Base-by-base conservation (phyloP, 1,140 invertebrate species). In the Physella acuta region DNA sequence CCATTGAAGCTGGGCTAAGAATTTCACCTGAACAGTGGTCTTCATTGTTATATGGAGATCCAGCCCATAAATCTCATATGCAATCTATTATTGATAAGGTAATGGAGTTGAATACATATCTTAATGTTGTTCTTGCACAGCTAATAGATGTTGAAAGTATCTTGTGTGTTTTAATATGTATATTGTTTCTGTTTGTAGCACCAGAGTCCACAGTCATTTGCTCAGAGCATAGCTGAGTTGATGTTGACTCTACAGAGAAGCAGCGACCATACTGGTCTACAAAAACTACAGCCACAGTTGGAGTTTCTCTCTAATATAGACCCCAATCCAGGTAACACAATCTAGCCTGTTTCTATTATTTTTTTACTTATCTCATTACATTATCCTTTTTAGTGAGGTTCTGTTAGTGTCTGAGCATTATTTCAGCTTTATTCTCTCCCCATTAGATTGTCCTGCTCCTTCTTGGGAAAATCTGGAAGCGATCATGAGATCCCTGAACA, bases 11-110 rank as follows among this genome's bases (percentile, higher is more conserved):
- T 24, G 97, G 97, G 16, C 86, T 99, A 4, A 88, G 96, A 44
- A 99, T 99, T 69, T 94, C 95, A 0, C 97, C 97, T 0, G 97
- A 99, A 81, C 96, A 99, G 81, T 99, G 97, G 97, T 97, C 94
- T 8, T 93, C 95, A 11, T 83, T 99, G 37, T 84, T 99, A 1
- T 99, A 99, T 82, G 97, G 97, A 1, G 97, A 99, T 82, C 91
- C 92, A 0, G 88, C 90, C 24, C 96, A 98, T 79, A 98, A 98
- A 83, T 96, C 94, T 26, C 95, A 98, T 81, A 99, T 99, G 96
- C 96, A 99, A 85, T 97, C 94, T 77, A 99, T 99, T 69, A 97
- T 99, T 78, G 89, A 89, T 77, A 87, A 87, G 73, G 85, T 89
- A 72, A 66, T 24, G 24, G n/a, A n/a, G n/a, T n/a, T n/a, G n/a